Conservation (phyloP, 2,113 vertebrate species). For the Lamprologus lemairii region DNA sequence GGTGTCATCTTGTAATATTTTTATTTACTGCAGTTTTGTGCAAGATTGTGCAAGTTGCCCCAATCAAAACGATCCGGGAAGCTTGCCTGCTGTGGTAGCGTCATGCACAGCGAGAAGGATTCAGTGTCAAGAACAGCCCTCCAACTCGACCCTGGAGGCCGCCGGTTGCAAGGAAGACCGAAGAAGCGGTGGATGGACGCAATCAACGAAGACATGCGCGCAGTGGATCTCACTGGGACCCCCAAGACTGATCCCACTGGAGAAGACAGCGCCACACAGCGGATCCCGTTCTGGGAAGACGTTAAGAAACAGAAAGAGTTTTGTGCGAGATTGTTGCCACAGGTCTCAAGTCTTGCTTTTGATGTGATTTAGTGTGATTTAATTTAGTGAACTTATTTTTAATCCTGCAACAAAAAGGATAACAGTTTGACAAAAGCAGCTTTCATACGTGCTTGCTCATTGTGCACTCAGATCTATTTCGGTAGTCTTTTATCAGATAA, state of each 20-base stretch:
- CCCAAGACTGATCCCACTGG: background rate
- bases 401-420: background rate
- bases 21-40: background rate
- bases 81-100: rapidly evolving
- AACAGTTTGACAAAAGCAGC: background rate
- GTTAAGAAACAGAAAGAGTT: background rate
- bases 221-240: background rate
- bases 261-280: rapidly evolving
- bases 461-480: background rate
- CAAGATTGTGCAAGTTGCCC: background rate
- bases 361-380: background rate
- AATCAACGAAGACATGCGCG: rapidly evolving
- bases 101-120: background rate
- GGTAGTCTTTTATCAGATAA: background rate
- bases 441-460: background rate
- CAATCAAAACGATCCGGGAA: background rate
- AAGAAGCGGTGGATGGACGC: background rate
- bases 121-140: rapidly evolving
- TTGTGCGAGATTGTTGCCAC: background rate
- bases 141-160: rapidly evolving
- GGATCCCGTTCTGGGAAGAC: rapidly evolving
- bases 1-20: background rate
- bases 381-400: background rate
- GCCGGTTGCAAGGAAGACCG: rapidly evolving
- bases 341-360: background rate